These are phyloP conservation scores for Danio aesculapii DNA, from an alignment of 2,797 vertebrate species.

Conservation along the genomic window DNA sequence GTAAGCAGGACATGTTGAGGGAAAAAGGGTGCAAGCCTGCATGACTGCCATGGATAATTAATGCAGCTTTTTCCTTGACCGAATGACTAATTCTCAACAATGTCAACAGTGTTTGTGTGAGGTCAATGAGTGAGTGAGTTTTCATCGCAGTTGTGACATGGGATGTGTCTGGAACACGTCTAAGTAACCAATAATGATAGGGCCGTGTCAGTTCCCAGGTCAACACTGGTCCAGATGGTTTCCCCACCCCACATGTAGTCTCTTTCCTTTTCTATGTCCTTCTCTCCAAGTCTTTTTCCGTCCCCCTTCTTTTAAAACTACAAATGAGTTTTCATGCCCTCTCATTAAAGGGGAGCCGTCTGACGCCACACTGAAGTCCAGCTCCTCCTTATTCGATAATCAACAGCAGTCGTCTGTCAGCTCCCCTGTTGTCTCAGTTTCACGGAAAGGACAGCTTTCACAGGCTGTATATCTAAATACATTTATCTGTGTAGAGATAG, in stretches of 20 bases:
- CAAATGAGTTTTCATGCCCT: conserved; percentile 9
- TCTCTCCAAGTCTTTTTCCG: not conserved
- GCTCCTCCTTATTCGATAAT: conserved; percentile 33
- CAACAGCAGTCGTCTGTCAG: conserved; percentile 32
- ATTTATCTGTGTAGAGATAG: not conserved
- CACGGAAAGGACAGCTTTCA: not conserved
- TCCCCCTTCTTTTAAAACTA: conserved; percentile 26
- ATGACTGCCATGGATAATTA: conserved; percentile 11
- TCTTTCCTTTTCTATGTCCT: conserved; percentile 6
- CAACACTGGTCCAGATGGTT: conserved; percentile 33
- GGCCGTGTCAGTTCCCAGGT: conserved; percentile 34
- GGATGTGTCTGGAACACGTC: conserved; percentile 43
- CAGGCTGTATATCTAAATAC: not conserved
- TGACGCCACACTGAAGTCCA: conserved; percentile 32
- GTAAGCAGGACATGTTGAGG: conserved; percentile 69
- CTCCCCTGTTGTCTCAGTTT: conserved; percentile 5
- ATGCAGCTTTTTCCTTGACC: conserved; percentile 10
- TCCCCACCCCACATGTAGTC: not conserved
- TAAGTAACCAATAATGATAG: conserved; percentile 49
- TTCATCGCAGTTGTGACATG: conserved; percentile 35
- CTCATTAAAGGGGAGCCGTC: conserved; percentile 29
- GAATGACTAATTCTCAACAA: conserved; percentile 33
- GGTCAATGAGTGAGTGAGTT: conserved; percentile 7
- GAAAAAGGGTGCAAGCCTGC: conserved; percentile 26
- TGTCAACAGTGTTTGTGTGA: conserved; percentile 37